These are phyloP conservation scores for Apocheima hispidaria DNA, from an alignment of 2,888 invertebrate species.

Conservation along the genomic window DNA sequence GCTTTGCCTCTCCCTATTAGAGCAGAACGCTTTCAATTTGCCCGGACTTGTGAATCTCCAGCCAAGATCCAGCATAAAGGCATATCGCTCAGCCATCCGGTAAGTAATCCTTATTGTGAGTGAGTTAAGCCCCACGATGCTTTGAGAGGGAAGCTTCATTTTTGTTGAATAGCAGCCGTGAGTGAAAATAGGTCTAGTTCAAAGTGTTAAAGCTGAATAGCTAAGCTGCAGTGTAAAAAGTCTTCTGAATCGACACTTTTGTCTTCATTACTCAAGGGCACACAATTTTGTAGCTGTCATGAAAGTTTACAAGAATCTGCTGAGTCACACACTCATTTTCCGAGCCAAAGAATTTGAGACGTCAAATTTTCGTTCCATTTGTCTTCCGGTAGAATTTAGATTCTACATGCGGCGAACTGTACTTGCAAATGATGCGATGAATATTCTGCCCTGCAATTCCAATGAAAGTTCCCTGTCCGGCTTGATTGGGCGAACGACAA, in stretches of 20 bases:
- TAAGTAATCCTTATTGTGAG: conserved; percentile 38
- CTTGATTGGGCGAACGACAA: conserved; percentile 48
- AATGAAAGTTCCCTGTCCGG: conserved; percentile 48
- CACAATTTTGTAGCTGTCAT: conserved; percentile 23
- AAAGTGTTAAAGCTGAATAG: conserved; percentile 18
- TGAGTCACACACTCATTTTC: conserved; percentile 21
- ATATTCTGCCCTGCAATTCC: conserved; percentile 42
- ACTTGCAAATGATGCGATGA: conserved; percentile 37
- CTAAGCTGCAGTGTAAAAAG: conserved; percentile 18
- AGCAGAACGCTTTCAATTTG: conserved; percentile 70
- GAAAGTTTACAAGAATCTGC: conserved; percentile 29
- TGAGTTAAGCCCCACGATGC: conserved; percentile 28
- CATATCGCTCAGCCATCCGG: conserved; percentile 61
- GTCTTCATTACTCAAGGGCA: conserved; percentile 18
- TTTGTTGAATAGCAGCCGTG: conserved; percentile 30
- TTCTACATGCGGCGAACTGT: conserved; percentile 6
- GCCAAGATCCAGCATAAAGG: conserved; percentile 69
- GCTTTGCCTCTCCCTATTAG: conserved; percentile 56
- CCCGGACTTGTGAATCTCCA: conserved; percentile 63
- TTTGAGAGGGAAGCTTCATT: conserved; percentile 22
- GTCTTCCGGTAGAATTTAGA: conserved; percentile 24
- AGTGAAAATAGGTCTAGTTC: conserved; percentile 32
- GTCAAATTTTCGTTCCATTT: conserved; percentile 34
- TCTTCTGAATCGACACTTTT: conserved; percentile 17
- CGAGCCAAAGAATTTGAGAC: conserved; percentile 30